A percentile compares a stretch with the other conserved stretches of the same genome.
Conservation (phyloP, 2,888 invertebrate genomes). For the Noctua pronuba region DNA sequence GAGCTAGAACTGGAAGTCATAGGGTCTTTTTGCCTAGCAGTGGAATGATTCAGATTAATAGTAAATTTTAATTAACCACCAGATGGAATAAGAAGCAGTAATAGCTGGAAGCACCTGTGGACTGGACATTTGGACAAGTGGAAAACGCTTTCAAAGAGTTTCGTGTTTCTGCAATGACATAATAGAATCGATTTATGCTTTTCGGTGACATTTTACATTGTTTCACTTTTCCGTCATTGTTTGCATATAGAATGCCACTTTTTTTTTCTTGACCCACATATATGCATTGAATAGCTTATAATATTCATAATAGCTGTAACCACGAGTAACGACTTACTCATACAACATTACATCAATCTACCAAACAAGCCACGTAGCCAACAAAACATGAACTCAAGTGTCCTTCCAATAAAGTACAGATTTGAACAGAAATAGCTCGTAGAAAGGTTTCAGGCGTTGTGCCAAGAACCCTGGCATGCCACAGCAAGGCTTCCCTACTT, state of each 20-base stretch:
- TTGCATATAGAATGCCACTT: too few relatives aligned
- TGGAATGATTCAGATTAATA: too few relatives aligned
- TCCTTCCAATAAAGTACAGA: conserved; percentile 30
- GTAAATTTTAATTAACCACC: not conserved
- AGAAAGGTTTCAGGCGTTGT: conserved; percentile 58
- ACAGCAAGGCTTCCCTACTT: conserved; percentile 62
- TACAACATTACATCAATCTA: conserved; percentile 3
- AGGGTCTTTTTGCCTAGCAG: too few relatives aligned
- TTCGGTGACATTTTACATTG: not conserved
- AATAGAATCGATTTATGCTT: not conserved
- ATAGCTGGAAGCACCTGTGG: not conserved
- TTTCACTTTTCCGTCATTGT: not conserved
- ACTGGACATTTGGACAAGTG: too few relatives aligned
- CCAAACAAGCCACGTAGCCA: conserved; percentile 31
- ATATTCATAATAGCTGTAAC: conserved; percentile 20
- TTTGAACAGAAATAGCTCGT: conserved; percentile 33
- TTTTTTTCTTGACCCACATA: not conserved
- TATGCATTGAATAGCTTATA: not conserved
- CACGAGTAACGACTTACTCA: not conserved
- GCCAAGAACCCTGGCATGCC: conserved; percentile 51
- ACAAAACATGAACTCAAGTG: conserved; percentile 24
- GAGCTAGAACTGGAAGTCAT: too few relatives aligned
- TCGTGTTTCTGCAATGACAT: not conserved
- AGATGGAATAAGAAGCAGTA: too few relatives aligned
- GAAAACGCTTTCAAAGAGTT: not conserved